A percentile compares a stretch with the other conserved stretches of the same genome.
Evolutionary conservation across 2,888 invertebrate genomes (phyloP).

Genomic region (Heteromurus nitidus): DNA sequence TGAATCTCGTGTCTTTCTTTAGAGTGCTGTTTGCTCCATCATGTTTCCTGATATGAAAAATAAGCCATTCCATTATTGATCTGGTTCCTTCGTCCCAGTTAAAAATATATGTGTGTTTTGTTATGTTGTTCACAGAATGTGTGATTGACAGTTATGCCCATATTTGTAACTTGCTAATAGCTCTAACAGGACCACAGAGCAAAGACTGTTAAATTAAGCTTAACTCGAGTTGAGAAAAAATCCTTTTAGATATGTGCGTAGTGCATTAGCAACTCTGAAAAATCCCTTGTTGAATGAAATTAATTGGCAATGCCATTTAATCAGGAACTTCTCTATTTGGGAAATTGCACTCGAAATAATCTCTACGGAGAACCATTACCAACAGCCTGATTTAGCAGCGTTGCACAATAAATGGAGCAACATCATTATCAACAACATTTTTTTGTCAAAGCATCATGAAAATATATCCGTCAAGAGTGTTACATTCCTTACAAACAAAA

Average conservation of each 20-base stretch:
- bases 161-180: neutral
- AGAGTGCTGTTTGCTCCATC: no score
- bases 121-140: no score
- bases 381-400: no score
- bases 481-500: no score
- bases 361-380: no score
- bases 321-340: conserved; percentile 1
- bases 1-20: no score
- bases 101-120: no score
- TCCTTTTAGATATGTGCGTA: neutral
- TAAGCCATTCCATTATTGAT: no score
- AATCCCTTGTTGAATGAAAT: conserved; percentile 37
- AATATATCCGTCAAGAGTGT: no score
- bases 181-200: neutral
- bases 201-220: neutral
- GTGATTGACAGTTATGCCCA: neutral
- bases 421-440: neutral
- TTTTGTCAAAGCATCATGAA: no score
- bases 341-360: neutral
- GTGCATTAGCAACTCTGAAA: neutral
- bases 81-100: no score
- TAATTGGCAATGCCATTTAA: conserved; percentile 44
- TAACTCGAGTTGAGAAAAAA: neutral
- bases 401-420: neutral
- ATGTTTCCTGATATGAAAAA: no score